Conservation (phyloP, 2,113 vertebrate genomes). For the Platysteira castanea region DNA sequence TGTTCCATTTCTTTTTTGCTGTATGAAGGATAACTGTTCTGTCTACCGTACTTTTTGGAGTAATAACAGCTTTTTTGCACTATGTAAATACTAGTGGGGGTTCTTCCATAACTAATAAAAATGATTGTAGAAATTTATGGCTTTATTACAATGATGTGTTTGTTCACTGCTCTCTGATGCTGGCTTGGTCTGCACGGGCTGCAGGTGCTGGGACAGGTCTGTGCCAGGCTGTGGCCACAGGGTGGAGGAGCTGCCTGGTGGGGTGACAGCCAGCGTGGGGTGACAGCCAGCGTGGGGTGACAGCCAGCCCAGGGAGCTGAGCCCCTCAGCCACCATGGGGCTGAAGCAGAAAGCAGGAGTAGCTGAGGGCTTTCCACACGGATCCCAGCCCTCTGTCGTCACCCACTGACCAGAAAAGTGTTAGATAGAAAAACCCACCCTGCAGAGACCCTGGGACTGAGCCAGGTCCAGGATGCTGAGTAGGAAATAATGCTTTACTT, state of each 20-base stretch:
- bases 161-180: neutral
- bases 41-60: conserved; percentile 71
- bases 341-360: neutral
- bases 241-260: neutral
- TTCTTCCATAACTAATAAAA: conserved; percentile 90
- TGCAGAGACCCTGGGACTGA: neutral
- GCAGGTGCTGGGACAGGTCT: neutral
- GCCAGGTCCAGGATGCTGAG: neutral
- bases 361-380: neutral
- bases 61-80: conserved; percentile 90
- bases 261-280: neutral
- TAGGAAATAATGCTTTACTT: neutral
- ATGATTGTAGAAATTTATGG: conserved; percentile 77
- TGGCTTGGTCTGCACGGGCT: neutral
- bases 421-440: rapidly evolving
- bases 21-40: conserved; percentile 76
- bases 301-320: neutral
- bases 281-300: neutral
- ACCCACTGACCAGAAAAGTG: neutral
- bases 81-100: conserved; percentile 89
- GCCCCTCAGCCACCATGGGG: neutral
- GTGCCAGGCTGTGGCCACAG: neutral
- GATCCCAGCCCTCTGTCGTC: neutral
- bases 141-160: neutral
- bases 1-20: conserved; percentile 65